Evolutionary conservation across 2,888 invertebrate genomes (phyloP).

Genomic region (Macaria liturata): DNA sequence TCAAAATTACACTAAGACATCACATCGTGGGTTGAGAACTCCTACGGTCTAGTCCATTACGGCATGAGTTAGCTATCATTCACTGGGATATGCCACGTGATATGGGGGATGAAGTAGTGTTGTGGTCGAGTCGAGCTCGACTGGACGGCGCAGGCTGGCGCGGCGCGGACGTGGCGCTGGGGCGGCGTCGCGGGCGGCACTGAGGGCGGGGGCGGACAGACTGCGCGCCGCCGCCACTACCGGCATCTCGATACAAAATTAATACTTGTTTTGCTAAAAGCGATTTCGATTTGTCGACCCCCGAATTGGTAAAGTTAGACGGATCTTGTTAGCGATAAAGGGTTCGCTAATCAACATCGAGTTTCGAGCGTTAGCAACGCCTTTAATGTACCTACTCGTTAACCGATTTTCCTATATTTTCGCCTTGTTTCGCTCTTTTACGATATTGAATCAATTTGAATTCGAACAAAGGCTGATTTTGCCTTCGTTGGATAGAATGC

Average conservation of each 20-base stretch:
- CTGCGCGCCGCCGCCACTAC: constrained; percentile 67
- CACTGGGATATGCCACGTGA: constrained; percentile 39
- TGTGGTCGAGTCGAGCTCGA: constrained; percentile 50
- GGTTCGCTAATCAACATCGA: constrained; percentile 69
- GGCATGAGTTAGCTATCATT: constrained; percentile 6
- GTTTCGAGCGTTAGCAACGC: constrained; percentile 44
- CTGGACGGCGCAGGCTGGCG: constrained; percentile 45
- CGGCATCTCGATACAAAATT: constrained; percentile 78
- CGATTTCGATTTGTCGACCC: constrained; percentile 81
- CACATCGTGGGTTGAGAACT: constrained; percentile 50
- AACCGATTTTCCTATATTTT: constrained; percentile 31
- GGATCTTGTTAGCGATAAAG: constrained; percentile 80
- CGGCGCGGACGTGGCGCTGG: constrained; percentile 56
- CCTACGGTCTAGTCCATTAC: constrained; percentile 40
- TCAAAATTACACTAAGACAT: constrained; percentile 57
- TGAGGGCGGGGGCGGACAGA: constrained; percentile 70
- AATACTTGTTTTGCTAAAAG: constrained; percentile 82
- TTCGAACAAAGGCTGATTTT: constrained; percentile 25
- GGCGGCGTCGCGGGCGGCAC: constrained; percentile 63
- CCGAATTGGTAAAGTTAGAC: constrained; percentile 77
- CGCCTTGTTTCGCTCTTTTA: constrained; percentile 21
- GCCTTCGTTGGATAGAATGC: constrained; percentile 16
- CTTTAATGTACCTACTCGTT: constrained; percentile 46
- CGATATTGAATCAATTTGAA: constrained; percentile 22
- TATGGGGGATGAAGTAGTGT: constrained; percentile 36